Evolutionary conservation across 2,797 vertebrate genomes (phyloP).

Genomic region (Ctenochaetus hawaiiensis): DNA sequence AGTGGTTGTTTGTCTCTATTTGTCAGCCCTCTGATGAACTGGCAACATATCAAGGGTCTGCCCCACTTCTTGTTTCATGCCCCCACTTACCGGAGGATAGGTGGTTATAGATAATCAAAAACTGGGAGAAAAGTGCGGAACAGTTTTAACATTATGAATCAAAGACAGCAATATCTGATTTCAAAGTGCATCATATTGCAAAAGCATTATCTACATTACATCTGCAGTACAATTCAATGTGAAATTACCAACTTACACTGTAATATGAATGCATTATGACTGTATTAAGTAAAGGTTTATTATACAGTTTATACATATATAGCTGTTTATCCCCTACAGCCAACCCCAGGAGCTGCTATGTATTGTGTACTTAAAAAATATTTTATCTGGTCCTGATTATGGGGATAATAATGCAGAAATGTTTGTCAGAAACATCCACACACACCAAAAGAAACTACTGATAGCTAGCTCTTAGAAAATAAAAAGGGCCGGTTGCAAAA

Average conservation of each 20-base stretch:
- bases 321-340: too few relatives aligned
- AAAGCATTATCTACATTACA: slow-evolving; percentile 33
- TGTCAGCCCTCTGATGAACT: too few relatives aligned
- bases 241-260: slow-evolving; percentile 9
- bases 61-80: too few relatives aligned
- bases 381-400: slow-evolving; percentile 21
- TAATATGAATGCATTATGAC: slow-evolving; percentile 20
- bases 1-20: too few relatives aligned
- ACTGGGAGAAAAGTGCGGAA: slow-evolving; percentile 12
- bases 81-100: too few relatives aligned
- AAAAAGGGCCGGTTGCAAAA: background rate
- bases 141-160: slow-evolving; percentile 50
- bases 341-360: too few relatives aligned
- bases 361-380: too few relatives aligned
- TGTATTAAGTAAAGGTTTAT: slow-evolving; percentile 22
- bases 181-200: slow-evolving; percentile 41
- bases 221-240: slow-evolving; percentile 21
- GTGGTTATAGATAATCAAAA: too few relatives aligned
- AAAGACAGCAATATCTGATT: slow-evolving; percentile 47
- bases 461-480: background rate
- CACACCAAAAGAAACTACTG: background rate
- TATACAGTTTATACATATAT: background rate
- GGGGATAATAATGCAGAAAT: slow-evolving; percentile 21
- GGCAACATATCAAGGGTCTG: too few relatives aligned
- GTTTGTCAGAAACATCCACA: slow-evolving; percentile 11